Evolutionary conservation across 2,888 invertebrate species (phyloP), one percentile per base, ranked within the genome.

Genomic region (Epiblema foenella): DNA sequence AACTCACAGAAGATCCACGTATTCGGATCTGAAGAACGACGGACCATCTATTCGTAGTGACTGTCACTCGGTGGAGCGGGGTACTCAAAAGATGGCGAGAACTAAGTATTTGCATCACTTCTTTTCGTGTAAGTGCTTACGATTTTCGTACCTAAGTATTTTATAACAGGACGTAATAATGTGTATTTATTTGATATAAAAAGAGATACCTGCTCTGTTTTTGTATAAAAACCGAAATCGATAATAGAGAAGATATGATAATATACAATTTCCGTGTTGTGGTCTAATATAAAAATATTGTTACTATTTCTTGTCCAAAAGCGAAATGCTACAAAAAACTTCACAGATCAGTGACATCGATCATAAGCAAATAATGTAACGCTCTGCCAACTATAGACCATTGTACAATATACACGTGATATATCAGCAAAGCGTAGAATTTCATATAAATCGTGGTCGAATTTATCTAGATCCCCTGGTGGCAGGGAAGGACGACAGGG

Each of bases 1-100:
- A 91, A 91, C 88, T 87, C 84, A 83, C 81, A 83, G 85, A 90
- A 91, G 91, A 92, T 90, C 82, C 87, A 90, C 88, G 90, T 85
- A 87, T 85, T 87, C 83, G 83, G 80, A 85, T 86, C 82, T 82
- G 79, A 85, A 85, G 84, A 83, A 82, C 87, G 91, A 89, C 87
- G 80, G 87, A 84, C 86, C 86, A 91, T 92, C 89, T 86, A 89
- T 91, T 89, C 86, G 84, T 86, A 83, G 81, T 79, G 81, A 84
- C 83, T 85, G 90, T 89, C 90, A 89, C 89, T 90, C 89, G 87
- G 84, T 79, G 75, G 80, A 85, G 86, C 85, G 84, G 85, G 84
- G 87, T 84, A 84, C 85, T 84, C 81, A 83, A 84, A 85, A 83
- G 79, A 77, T 73, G 78, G 74, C 76, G 51, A 49, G 77, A 74